Base-by-base conservation (phyloP, 2,888 invertebrate species). In the Allygus modestus region DNA sequence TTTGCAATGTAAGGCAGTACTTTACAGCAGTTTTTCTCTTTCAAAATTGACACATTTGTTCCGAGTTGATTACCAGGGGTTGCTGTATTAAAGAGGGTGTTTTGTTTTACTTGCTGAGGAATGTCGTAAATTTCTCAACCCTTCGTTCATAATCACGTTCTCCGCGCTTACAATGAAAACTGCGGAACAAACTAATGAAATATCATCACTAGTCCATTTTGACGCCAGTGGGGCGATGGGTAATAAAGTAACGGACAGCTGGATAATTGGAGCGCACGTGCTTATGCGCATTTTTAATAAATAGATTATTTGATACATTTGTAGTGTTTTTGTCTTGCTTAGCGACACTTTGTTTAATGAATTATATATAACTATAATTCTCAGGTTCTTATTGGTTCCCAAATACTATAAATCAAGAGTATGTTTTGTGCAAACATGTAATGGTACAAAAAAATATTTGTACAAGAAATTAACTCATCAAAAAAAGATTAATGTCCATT, bases 31-130 rank as follows among this genome's bases (percentile, higher is more conserved):
- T 26, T 28, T 31, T 65, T 15, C 28, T 15, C 2, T 31, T 65
- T 12, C 65, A 65, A 65, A 65, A 65, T 65, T 65, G 65, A 65
- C 65, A 65, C 28, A 65, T 65, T 65, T 65, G 65, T 65, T 65
- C 28, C 31, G 1, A 65, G 65, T 65, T 65, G 65, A 65, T 65
- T 65, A 31, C 65, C 65, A 65, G 65, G 65, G 65, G 65, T 65
- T 65, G 65, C 28, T 65, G 28, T 65, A 65, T 65, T 65, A 65
- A 31, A 65, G 28, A 65, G 65, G 65, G 65, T 65, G 65, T 65
- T 28, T 65, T 65, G 65, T 65, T 65, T 28, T 65, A 65, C 65
- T 58, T 20, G 65, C 17, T 65, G 17, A 65, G 28, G 65, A 65
- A 65, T 65, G 65, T 31, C 65, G 17, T 65, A 65, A 65, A 65